phyloP scores from a whole-genome alignment of 2,797 vertebrate species.

The Manis pentadactyla region DNA sequence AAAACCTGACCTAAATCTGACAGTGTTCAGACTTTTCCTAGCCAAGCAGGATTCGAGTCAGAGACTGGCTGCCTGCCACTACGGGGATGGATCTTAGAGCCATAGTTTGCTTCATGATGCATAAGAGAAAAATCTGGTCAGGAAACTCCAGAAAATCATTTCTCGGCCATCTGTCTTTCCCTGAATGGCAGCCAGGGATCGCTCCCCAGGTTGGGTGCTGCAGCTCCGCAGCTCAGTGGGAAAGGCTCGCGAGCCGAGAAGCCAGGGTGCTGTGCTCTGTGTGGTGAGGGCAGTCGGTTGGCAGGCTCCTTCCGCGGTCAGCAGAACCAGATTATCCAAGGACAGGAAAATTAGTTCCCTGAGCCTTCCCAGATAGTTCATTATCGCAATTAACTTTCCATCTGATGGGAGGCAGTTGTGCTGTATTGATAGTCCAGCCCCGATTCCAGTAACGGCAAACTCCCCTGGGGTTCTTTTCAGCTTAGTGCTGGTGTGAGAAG shows the following conservation, averaged over 20 bases:
- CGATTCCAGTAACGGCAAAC: not conserved
- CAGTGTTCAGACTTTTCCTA: not conserved
- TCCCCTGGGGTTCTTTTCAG: not conserved
- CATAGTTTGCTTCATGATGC: slow-evolving; percentile 39
- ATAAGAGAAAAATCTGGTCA: slow-evolving; percentile 66
- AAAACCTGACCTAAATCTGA: not conserved
- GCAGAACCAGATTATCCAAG: slow-evolving; percentile 32
- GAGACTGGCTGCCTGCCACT: not conserved
- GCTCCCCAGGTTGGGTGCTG: slow-evolving; percentile 43
- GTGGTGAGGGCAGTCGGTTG: slow-evolving; percentile 45
- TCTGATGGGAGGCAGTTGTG: not conserved
- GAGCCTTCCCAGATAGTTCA: not conserved
- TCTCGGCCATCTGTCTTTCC: slow-evolving; percentile 74
- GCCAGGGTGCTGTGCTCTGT: not conserved
- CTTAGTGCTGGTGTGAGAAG: not conserved
- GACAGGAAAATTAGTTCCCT: not conserved
- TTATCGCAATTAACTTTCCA: slow-evolving; percentile 31
- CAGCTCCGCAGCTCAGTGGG: not conserved
- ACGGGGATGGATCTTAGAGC: slow-evolving; percentile 8
- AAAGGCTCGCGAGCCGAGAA: not conserved
- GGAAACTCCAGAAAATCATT: slow-evolving; percentile 70
- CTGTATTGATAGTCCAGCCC: not conserved
- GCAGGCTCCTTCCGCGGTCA: not conserved
- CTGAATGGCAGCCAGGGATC: slow-evolving; percentile 74
- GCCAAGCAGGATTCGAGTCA: not conserved